Conservation (phyloP, 2,888 invertebrate genomes). For the Scaptomyza parva region DNA sequence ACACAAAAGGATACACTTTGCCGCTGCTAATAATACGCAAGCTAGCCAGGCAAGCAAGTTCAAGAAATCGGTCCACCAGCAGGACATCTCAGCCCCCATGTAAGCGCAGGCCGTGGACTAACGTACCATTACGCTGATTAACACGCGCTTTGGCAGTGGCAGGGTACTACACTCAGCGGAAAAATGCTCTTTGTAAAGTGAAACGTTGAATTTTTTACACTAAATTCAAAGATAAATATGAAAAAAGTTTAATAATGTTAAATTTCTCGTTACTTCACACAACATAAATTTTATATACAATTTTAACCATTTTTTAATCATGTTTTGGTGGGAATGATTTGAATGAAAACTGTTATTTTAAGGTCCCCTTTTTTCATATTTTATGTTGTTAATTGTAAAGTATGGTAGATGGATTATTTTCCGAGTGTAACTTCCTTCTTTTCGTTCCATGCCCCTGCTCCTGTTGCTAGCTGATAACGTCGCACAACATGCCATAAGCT, state of each 20-base stretch:
- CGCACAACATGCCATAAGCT: constrained; percentile 80
- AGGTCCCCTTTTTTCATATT: no score
- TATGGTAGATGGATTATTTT: no score
- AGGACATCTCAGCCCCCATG: constrained; percentile 55
- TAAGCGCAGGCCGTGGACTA: constrained; percentile 47
- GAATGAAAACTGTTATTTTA: no score
- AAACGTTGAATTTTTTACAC: no score
- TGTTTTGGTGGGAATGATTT: no score
- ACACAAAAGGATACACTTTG: constrained; percentile 76
- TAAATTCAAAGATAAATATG: no score
- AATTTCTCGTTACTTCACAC: no score
- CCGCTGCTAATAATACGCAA: constrained; percentile 75
- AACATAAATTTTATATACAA: no score
- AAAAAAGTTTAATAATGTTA: no score
- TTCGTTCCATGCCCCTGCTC: not conserved
- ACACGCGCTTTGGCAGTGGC: constrained; percentile 73
- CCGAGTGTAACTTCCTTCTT: no score
- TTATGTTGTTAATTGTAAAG: no score
- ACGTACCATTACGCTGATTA: constrained; percentile 84
- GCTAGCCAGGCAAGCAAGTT: constrained; percentile 52
- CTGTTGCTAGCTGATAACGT: constrained; percentile 67
- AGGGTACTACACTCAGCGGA: constrained; percentile 23
- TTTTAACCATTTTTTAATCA: no score
- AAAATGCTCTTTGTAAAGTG: not conserved
- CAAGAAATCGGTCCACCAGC: constrained; percentile 77